Base-by-base conservation (phyloP, 2,888 invertebrate genomes). In the Cryptus viduatorius region DNA sequence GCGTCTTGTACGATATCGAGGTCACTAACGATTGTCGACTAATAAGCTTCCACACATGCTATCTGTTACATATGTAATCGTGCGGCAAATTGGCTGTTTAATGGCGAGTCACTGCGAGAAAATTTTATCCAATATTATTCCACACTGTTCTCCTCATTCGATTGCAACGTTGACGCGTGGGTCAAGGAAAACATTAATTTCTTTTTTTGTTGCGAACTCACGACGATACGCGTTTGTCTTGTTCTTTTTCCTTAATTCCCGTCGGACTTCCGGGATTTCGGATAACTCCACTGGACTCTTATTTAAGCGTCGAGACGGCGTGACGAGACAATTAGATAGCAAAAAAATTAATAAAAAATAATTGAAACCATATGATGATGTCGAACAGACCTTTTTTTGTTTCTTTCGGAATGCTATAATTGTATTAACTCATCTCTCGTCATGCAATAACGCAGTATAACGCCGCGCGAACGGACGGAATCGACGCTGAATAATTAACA, bases 181-280 rank as follows among this genome's bases (percentile, higher is more conserved):
- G 61, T 77, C 76, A 82, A 82, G 82, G 71, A 24, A 37, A 77
- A 37, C 68, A 69, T 81, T 81, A 50, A 64, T 46, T 71, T 64
- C 65, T 68, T 76, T 76, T 46, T 75, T 29, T 37, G 16, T 53
- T 56, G 37, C 37, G 7, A 37, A 67, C 19, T 24, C 67, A 16
- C 42, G 42, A n/a, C 42, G 1, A 16, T 14, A 61, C 19, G 61
- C 5, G 16, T 44, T 64, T 50, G 19, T 69, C 19, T 64, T 67
- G 24, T 53, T 29, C 37, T 19, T 44, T 42, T 31, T 37, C 65
- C 12, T n/a, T 29, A 37, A 37, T 75, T 48, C 37, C 10, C 19
- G 24, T 65, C 50, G 53, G 46, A 80, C 79, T 80, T 80, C 73
- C 73, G 72, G 73, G 73, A 59, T 80, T 48, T 72, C 48, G 64